These are phyloP conservation scores for Ornithoptera priamus DNA, from an alignment of 2,888 invertebrate genomes.

Conservation along the genomic window DNA sequence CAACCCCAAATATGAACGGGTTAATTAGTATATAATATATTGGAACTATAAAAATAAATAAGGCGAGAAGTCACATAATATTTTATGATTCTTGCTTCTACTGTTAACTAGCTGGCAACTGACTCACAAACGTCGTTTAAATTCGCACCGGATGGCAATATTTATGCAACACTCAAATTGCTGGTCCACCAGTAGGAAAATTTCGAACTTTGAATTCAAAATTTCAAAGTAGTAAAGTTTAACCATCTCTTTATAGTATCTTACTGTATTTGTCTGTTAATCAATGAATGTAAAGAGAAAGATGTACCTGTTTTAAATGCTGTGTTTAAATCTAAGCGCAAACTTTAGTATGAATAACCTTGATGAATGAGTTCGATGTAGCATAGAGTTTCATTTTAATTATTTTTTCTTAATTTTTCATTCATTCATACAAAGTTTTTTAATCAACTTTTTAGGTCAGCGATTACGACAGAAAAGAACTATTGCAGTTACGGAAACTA, in stretches of 20 bases:
- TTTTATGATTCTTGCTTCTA: no score
- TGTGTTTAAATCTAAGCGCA: no score
- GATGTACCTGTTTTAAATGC: no score
- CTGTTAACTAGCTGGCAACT: neutral
- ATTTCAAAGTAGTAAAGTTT: neutral
- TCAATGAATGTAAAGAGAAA: no score
- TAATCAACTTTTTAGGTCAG: conserved; percentile 11
- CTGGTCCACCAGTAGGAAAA: neutral
- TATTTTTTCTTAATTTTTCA: no score
- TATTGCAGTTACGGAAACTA: conserved; percentile 12
- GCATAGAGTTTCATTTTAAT: no score
- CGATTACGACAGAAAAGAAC: neutral
- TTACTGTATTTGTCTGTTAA: neutral
- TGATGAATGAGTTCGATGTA: no score
- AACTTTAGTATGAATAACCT: no score
- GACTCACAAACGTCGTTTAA: conserved; percentile 1
- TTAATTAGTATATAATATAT: no score
- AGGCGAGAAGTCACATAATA: no score
- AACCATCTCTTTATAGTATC: neutral
- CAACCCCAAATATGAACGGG: no score
- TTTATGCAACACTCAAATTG: conserved; percentile 1
- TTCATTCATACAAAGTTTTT: neutral
- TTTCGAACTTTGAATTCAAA: neutral
- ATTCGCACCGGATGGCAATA: conserved; percentile 2
- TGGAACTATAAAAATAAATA: no score